Evolutionary conservation across 2,888 invertebrate genomes (phyloP).

Genomic region (Scaptomyza polygonia): DNA sequence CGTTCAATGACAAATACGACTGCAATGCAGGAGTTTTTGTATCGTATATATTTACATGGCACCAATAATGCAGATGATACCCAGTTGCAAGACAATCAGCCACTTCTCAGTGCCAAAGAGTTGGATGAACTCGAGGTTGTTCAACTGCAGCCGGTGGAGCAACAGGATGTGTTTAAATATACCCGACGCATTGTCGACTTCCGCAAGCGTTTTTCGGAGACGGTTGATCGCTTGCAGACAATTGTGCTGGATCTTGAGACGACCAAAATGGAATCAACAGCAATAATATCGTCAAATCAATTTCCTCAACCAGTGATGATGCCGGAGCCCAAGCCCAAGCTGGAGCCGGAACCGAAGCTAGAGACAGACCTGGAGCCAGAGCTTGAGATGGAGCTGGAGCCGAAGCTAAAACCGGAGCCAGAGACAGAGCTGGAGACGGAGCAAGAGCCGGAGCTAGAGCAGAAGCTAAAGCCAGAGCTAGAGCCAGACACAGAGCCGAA

Average conservation of each 20-base stretch:
- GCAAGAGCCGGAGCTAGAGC: too few relatives aligned
- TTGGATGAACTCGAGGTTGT: conserved; percentile 33
- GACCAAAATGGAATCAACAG: conserved; percentile 7
- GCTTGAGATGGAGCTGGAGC: too few relatives aligned
- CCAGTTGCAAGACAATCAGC: conserved; percentile 41
- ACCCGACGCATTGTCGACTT: conserved; percentile 73
- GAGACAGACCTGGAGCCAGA: too few relatives aligned
- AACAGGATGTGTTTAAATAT: conserved; percentile 69
- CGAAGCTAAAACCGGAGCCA: too few relatives aligned
- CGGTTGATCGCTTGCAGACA: conserved; percentile 78
- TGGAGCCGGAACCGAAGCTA: background rate
- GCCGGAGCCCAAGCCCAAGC: too few relatives aligned
- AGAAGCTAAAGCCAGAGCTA: too few relatives aligned
- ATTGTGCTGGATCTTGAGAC: conserved; percentile 65
- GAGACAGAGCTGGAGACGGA: too few relatives aligned
- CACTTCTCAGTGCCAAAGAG: conserved; percentile 66
- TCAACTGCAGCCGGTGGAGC: conserved; percentile 30
- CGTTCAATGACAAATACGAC: conserved; percentile 72
- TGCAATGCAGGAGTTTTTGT: conserved; percentile 77
- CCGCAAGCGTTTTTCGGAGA: conserved; percentile 78
- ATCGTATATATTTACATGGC: conserved; percentile 69
- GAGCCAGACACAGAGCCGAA: too few relatives aligned
- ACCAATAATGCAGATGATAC: conserved; percentile 44
- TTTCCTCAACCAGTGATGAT: too few relatives aligned
- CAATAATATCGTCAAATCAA: background rate